phyloP scores from a whole-genome alignment of 2,113 vertebrate species.

The Picathartes gymnocephalus region DNA sequence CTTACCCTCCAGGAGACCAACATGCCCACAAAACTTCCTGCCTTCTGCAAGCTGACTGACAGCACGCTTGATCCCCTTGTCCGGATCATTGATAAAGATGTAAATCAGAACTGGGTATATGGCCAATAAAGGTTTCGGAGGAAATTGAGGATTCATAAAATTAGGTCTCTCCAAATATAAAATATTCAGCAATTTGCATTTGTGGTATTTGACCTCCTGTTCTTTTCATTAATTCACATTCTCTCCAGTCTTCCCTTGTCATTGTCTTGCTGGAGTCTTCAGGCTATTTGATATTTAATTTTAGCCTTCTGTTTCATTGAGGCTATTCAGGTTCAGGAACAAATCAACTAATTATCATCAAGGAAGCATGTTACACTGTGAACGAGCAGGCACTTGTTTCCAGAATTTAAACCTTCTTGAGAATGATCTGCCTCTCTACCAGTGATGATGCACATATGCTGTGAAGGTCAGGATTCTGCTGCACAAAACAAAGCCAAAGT shows the following conservation, averaged over 20 bases:
- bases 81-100: background rate
- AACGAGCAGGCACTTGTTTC: background rate
- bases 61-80: fast-evolving
- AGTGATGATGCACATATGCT: background rate
- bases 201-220: background rate
- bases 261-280: background rate
- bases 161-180: background rate
- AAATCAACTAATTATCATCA: background rate
- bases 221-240: background rate
- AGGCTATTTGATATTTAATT: background rate
- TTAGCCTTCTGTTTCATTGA: background rate
- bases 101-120: background rate
- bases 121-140: background rate
- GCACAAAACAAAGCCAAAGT: background rate
- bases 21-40: fast-evolving
- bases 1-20: background rate
- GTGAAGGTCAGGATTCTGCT: background rate
- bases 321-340: background rate
- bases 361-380: background rate
- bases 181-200: background rate
- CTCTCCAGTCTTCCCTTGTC: background rate
- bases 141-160: background rate
- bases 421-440: background rate
- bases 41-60: background rate
- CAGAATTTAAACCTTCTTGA: background rate